Percentiles rank a stretch among this genome's conserved stretches.
These are phyloP conservation scores for Ditylenchus weischeri DNA, from an alignment of 2,888 invertebrate genomes.

Conservation along the genomic window DNA sequence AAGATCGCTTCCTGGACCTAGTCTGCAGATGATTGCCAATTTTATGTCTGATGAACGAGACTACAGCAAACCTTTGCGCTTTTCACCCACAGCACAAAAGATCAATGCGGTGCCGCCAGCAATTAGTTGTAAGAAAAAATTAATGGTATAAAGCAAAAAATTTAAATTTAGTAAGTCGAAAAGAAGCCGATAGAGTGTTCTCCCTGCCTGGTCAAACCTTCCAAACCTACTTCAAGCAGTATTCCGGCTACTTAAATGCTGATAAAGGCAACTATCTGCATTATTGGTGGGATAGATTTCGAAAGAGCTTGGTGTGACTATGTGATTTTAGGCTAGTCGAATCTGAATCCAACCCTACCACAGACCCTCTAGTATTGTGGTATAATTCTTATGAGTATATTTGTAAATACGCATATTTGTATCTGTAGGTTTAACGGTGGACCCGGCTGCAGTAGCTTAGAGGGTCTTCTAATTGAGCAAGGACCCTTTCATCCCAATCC, in stretches of 20 bases:
- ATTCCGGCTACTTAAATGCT: slow-evolving; percentile 60
- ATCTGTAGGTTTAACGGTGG: slow-evolving; percentile 6
- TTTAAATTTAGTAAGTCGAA: slow-evolving; percentile 28
- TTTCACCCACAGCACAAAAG: not conserved
- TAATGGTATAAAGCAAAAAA: too few species aligned
- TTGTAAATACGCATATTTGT: not conserved
- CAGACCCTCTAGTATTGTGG: slow-evolving; percentile 61
- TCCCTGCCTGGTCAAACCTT: slow-evolving; percentile 51
- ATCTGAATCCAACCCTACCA: slow-evolving; percentile 56
- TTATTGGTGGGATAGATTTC: slow-evolving; percentile 58
- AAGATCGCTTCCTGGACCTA: slow-evolving; percentile 47
- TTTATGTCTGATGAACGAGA: slow-evolving; percentile 34
- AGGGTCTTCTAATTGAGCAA: slow-evolving; percentile 7
- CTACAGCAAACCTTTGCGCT: slow-evolving; percentile 33
- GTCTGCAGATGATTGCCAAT: slow-evolving; percentile 51
- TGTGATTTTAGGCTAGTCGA: slow-evolving; percentile 48
- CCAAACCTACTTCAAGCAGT: slow-evolving; percentile 59
- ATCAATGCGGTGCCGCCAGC: slow-evolving; percentile 12
- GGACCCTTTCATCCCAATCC: slow-evolving; percentile 18
- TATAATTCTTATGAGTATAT: not conserved
- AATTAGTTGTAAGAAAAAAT: not conserved
- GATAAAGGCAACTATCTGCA: slow-evolving; percentile 58
- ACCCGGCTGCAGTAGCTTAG: slow-evolving; percentile 9
- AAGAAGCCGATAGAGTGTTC: slow-evolving; percentile 33
- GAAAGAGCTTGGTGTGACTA: slow-evolving; percentile 5